Evolutionary conservation across 92 coral and sea anemone genomes (phyloP), one percentile per base, ranked within the genome.

Genomic region (Bergia sp.): DNA sequence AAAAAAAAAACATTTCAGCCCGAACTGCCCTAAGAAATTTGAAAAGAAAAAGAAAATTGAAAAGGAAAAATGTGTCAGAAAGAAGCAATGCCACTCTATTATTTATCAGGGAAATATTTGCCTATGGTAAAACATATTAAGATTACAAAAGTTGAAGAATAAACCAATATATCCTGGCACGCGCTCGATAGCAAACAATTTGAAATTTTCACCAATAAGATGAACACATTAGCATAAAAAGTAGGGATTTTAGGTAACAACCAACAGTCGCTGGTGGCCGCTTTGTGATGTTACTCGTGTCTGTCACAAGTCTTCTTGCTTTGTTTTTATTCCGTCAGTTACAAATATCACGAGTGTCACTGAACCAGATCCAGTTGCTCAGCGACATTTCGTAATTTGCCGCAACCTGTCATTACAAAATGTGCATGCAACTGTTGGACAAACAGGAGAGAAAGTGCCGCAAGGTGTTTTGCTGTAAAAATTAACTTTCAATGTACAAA

Each of bases 131-230:
- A 61, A 21, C 29, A 29, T 4, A 21, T 61, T 61, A 74, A 74
- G 0, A 74, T 21, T 72, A 38, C 79, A 74, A 74, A 13, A 40
- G 49, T 38, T 16, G 41, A 76, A 76, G 50, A 38, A 76, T 41
- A 16, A 72, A 76, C 23, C 7, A 76, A 0, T 18, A 61, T 8
- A 23, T 61, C 23, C 9, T 76, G 53, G 80, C 80, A 76, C 80
- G 80, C 80, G 80, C 50, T 76, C 80, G 21, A 76, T 61, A 76
- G 11, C 53, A 76, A 76, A 38, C 45, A 76, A 76, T 41, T 76
- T 41, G 3, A 76, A 76, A 5, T 76, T 76, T 10, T 29, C 80
- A 76, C 80, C 21, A 2, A 42, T 79, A 29, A 73, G n/a, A 13
- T 36, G 40, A 37, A 29, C 16, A 49, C 20, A 29, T 11, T 20